Base-by-base conservation (phyloP, 2,113 vertebrate genomes). In the Notothenia coriiceps region DNA sequence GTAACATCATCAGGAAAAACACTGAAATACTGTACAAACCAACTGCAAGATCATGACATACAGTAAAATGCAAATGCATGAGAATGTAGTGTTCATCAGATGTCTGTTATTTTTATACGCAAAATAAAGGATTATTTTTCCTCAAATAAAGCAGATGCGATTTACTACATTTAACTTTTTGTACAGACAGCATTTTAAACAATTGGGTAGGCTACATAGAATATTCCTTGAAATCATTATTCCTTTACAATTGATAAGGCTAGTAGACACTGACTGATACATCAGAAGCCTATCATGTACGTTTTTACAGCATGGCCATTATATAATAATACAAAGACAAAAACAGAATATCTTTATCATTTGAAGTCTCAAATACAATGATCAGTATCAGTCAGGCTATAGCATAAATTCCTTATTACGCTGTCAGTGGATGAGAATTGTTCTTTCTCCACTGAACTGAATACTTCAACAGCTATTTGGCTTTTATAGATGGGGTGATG, bases 81-180 rank as follows among this genome's bases (percentile, higher is more conserved):
- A 68, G 88, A 92, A 92, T 92, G 85, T 91, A 88, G 80, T 90
- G 81, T 84, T 91, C 87, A 86, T 92, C 90, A 93, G 85, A 94
- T 93, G 84, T 91, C 69, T 88, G 89, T 93, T 95, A 95, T 95
- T 94, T 94, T 95, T 95, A 89, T 95, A 95, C 87, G 80, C 74
- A 85, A 92, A 93, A 86, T 86, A 93, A 94, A 88, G 81, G 90
- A 92, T 92, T 93, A 93, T 93, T 93, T 94, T 95, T 93, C 89
- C 91, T 93, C 79, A 93, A 94, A 93, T 94, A 94, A 94, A 92
- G 93, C 88, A 92, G 52, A 91, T 71, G 64, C 54, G 80, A 87
- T 67, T 12, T 85, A 50, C 33, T 35, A 72, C n/a, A 71, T 61
- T 52, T 66, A 52, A 25, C 60, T 70, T 29, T 51, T 64, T 80